These are phyloP conservation scores for Diadegma fenestrale DNA, from an alignment of 2,888 invertebrate genomes.

Conservation along the genomic window DNA sequence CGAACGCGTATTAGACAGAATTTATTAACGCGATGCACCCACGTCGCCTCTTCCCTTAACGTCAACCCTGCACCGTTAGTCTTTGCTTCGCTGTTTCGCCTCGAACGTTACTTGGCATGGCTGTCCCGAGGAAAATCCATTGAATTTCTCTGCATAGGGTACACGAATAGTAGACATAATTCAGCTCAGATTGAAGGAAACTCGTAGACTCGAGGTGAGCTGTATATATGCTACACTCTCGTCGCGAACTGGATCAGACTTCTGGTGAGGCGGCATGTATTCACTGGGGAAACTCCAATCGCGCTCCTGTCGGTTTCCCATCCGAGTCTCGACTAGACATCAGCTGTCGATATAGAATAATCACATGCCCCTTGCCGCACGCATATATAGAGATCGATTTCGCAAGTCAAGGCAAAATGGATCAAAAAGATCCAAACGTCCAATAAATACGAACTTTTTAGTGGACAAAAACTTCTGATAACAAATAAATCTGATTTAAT, in stretches of 20 bases:
- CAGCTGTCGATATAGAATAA: constrained; percentile 55
- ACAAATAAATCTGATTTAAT: neutral
- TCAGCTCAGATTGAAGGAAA: constrained; percentile 55
- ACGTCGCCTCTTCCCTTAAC: constrained; percentile 15
- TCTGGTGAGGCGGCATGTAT: neutral
- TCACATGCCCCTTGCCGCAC: neutral
- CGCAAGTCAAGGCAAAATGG: neutral
- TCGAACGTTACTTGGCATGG: constrained; percentile 2
- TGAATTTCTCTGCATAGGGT: constrained; percentile 9
- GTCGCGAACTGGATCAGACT: neutral
- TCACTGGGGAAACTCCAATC: constrained; percentile 48
- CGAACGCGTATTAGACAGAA: neutral
- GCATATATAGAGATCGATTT: neutral
- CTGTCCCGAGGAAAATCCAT: constrained; percentile 25
- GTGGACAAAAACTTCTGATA: neutral
- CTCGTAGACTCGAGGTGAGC: constrained; percentile 41
- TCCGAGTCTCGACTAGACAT: constrained; percentile 43
- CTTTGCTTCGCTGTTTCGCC: constrained; percentile 20
- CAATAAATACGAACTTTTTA: neutral
- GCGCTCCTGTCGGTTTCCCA: constrained; percentile 25
- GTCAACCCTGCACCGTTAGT: constrained; percentile 9
- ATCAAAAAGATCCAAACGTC: neutral
- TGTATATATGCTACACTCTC: constrained; percentile 22
- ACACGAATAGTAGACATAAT: neutral
- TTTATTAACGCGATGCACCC: neutral